Percentiles rank a stretch among this genome's conserved stretches.
phyloP scores from a whole-genome alignment of 2,113 vertebrate genomes.

The Bambusicola thoracicus region DNA sequence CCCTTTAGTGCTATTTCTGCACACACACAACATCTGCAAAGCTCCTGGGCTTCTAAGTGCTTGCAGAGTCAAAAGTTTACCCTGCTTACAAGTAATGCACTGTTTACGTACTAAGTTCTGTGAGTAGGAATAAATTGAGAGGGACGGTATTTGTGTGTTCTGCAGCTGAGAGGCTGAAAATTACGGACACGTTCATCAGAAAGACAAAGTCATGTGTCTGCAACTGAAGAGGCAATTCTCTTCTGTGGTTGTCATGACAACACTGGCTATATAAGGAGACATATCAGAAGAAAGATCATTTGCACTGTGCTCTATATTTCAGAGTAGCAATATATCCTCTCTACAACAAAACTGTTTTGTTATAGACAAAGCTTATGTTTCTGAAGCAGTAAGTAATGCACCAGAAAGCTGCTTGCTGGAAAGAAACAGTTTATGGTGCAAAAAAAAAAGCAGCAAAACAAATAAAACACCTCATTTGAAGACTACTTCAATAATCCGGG shows the following conservation, averaged over 20 bases:
- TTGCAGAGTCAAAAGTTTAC: constrained; percentile 1
- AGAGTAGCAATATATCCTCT: neutral
- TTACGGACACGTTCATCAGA: neutral
- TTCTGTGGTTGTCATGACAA: constrained; percentile 65
- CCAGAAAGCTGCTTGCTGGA: neutral
- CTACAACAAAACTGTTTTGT: neutral
- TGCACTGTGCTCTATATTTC: constrained; percentile 27
- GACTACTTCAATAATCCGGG: neutral
- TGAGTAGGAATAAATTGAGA: constrained; percentile 15
- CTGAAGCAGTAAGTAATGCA: neutral
- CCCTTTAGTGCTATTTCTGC: rapidly evolving
- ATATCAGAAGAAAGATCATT: constrained; percentile 56
- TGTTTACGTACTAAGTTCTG: constrained; percentile 14
- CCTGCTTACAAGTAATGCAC: neutral
- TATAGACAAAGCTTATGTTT: neutral
- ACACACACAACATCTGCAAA: neutral
- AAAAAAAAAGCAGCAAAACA: neutral
- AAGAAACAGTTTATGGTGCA: neutral
- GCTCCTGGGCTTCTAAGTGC: neutral
- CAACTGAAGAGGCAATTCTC: constrained; percentile 6
- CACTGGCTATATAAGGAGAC: constrained; percentile 37
- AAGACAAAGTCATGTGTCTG: constrained; percentile 43
- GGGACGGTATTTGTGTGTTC: constrained; percentile 22
- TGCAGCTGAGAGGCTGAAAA: constrained; percentile 2
- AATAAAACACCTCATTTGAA: neutral